phyloP scores from a whole-genome alignment of 2,888 invertebrate species.

The Acleris laterana region DNA sequence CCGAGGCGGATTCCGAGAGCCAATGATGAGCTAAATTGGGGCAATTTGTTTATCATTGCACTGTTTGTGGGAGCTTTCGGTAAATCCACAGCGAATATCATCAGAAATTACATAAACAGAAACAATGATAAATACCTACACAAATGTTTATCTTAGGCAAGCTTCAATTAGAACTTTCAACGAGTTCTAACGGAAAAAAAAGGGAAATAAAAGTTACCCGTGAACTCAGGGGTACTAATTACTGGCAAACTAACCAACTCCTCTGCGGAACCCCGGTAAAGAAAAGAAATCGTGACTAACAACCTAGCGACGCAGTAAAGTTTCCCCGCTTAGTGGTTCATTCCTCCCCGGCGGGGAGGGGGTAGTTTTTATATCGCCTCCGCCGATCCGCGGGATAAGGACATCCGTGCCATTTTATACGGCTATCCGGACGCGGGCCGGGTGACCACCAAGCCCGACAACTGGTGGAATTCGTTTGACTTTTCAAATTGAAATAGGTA shows the following conservation, averaged over 20 bases:
- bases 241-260: slow-evolving; percentile 29
- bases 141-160: not conserved
- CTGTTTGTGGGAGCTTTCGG: not conserved
- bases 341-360: slow-evolving; percentile 39
- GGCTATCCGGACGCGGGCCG: slow-evolving; percentile 58
- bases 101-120: not conserved
- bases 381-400: slow-evolving; percentile 67
- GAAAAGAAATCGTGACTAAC: slow-evolving; percentile 40
- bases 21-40: slow-evolving; percentile 30
- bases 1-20: slow-evolving; percentile 27
- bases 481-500: not conserved
- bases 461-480: slow-evolving; percentile 10
- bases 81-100: not conserved
- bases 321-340: slow-evolving; percentile 47
- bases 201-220: slow-evolving; percentile 12
- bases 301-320: slow-evolving; percentile 41
- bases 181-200: not conserved
- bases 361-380: slow-evolving; percentile 57
- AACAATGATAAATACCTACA: not conserved
- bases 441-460: slow-evolving; percentile 38
- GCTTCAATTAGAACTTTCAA: slow-evolving; percentile 1
- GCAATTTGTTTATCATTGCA: slow-evolving; percentile 20
- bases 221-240: slow-evolving; percentile 15
- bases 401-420: slow-evolving; percentile 71
- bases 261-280: slow-evolving; percentile 20